Evolutionary conservation across 2,113 vertebrate genomes (phyloP), one percentile per base, ranked within the genome.

Genomic region (Saguinus midas): DNA sequence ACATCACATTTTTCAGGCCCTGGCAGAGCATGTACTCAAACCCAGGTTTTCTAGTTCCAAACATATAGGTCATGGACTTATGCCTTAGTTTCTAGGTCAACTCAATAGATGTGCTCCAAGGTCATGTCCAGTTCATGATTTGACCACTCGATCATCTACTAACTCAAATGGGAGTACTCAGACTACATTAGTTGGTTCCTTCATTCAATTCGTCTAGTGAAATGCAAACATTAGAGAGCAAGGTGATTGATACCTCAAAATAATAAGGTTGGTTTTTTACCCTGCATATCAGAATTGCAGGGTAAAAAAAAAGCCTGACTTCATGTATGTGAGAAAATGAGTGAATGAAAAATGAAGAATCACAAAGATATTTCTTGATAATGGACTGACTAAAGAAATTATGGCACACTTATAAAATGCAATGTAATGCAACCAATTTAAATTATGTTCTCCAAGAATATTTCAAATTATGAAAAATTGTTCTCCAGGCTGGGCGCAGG

Each of bases 251-350:
- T 58, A 70, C 7, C 43, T 84, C 40, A 82, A 82, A 91, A 13
- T 68, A 66, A 84, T 21, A 93, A 35, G 40, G 27, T 48, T 40
- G 14, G 21, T 91, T 95, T 95, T 92, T 91, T 76, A 37, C 86
- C 55, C 43, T 76, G 29, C 45, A 0, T 43, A 5, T 78, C 35
- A 48, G 58, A 27, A 92, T 58, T 68, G 52, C 52, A 52, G 52
- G 52, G 52, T 52, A 52, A 52, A 52, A 52, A 52, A 52, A 52
- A 52, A 95, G 76, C 20, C 75, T 94, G 72, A 92, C 6, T 35
- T 84, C 40, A 83, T 48, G 35, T 76, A 35, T 80, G 68, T 32
- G 6, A 32, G 50, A 68, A 90, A 80, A 82, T 25, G 4, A 91
- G 57, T 75, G 58, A n/a, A 78, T 9, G 14, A 48, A 73, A 35